These are phyloP conservation scores for Eutrigla gurnardus DNA, from an alignment of 2,797 vertebrate species.

Conservation along the genomic window DNA sequence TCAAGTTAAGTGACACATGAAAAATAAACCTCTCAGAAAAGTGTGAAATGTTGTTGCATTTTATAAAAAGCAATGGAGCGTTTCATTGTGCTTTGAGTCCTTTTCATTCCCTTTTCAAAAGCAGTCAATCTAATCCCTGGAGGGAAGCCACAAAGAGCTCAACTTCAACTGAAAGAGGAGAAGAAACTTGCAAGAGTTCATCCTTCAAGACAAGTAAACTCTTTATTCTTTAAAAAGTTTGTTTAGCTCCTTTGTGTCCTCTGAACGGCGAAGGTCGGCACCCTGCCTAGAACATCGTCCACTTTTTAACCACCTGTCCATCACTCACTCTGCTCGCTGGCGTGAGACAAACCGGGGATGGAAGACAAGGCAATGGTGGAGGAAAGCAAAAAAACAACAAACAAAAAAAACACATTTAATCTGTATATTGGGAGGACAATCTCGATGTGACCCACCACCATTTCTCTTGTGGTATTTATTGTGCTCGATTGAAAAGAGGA, in stretches of 20 bases:
- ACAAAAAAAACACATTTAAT: slow-evolving; percentile 2
- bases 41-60: slow-evolving; percentile 14
- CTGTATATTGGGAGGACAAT: not conserved
- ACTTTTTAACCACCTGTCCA: slow-evolving; percentile 64
- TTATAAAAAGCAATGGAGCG: not conserved
- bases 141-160: slow-evolving; percentile 41
- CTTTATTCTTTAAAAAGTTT: slow-evolving; percentile 55
- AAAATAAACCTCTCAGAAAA: slow-evolving; percentile 31
- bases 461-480: not conserved
- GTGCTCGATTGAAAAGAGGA: not conserved
- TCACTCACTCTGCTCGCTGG: slow-evolving; percentile 62
- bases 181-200: slow-evolving; percentile 36
- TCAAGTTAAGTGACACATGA: slow-evolving; percentile 7
- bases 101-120: slow-evolving; percentile 50
- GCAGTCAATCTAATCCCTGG: slow-evolving; percentile 39
- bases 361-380: slow-evolving; percentile 31
- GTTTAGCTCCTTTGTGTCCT: slow-evolving; percentile 39
- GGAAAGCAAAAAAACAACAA: slow-evolving; percentile 15
- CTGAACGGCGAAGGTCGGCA: slow-evolving; percentile 44
- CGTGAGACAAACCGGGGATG: slow-evolving; percentile 51
- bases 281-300: slow-evolving; percentile 61
- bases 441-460: slow-evolving; percentile 24
- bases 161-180: slow-evolving; percentile 25
- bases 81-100: slow-evolving; percentile 10
- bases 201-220: slow-evolving; percentile 41